Evolutionary conservation across 2,888 invertebrate species (phyloP).

Genomic region (Barypeithes pellucidus): DNA sequence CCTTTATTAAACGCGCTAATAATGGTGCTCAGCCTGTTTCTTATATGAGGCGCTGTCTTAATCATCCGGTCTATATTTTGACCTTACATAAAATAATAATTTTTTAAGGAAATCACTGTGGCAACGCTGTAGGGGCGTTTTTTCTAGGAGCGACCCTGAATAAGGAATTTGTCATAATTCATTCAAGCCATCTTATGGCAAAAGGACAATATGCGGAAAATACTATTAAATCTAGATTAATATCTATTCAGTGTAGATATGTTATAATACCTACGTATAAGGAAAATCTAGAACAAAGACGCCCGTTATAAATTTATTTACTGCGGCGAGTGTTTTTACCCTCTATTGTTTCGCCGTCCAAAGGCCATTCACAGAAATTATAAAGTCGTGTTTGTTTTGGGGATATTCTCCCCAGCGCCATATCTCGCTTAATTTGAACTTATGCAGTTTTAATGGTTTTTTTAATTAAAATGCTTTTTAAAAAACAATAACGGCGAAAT

Average conservation of each 20-base stretch:
- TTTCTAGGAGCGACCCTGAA: too few relatives aligned
- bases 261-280: too few relatives aligned
- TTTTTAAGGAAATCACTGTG: too few relatives aligned
- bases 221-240: not conserved
- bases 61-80: too few relatives aligned
- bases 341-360: conserved; percentile 10
- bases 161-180: too few relatives aligned
- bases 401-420: conserved; percentile 6
- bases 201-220: too few relatives aligned
- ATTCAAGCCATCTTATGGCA: too few relatives aligned
- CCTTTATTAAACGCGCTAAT: too few relatives aligned
- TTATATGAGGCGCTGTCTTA: too few relatives aligned
- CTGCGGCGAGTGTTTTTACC: conserved; percentile 4
- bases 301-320: conserved; percentile 10
- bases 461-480: conserved; percentile 23
- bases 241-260: not conserved
- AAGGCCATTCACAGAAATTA: conserved; percentile 18
- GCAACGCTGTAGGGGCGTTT: too few relatives aligned
- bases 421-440: conserved; percentile 16
- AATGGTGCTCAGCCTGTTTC: too few relatives aligned
- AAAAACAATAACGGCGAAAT: conserved; percentile 12
- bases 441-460: conserved; percentile 17
- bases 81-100: too few relatives aligned
- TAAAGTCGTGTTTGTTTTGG: conserved; percentile 17
- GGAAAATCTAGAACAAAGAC: conserved; percentile 4